Evolutionary conservation across 1,140 invertebrate genomes (phyloP).

Genomic region (Branchinecta lynchi): DNA sequence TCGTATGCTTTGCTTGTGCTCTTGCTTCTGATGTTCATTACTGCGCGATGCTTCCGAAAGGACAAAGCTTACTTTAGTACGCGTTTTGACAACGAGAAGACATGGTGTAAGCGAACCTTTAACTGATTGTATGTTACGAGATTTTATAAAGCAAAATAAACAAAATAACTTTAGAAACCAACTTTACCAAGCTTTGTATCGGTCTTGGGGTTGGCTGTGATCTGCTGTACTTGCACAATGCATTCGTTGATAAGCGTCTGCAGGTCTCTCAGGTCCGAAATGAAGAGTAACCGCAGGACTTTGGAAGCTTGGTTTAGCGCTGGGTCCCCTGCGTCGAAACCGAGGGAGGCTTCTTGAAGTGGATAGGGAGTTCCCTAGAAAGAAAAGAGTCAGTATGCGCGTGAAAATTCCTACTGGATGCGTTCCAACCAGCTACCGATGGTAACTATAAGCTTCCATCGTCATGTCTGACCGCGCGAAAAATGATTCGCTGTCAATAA

Average conservation of each 20-base stretch:
- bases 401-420: neutral
- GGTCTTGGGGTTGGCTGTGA: slow-evolving; percentile 94
- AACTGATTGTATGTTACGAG: too few relatives aligned
- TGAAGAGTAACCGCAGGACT: slow-evolving; percentile 70
- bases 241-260: slow-evolving; percentile 90
- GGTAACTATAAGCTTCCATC: too few relatives aligned
- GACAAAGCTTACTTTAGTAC: too few relatives aligned
- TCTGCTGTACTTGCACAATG: slow-evolving; percentile 72
- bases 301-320: slow-evolving; percentile 59
- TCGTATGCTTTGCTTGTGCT: too few relatives aligned
- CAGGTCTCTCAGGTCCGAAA: slow-evolving; percentile 72
- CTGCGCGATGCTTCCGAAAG: too few relatives aligned
- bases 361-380: slow-evolving; percentile 49
- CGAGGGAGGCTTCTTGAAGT: slow-evolving; percentile 45
- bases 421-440: too few relatives aligned
- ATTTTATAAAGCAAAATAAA: too few relatives aligned
- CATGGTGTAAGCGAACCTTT: too few relatives aligned
- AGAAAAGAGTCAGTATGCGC: slow-evolving; percentile 2
- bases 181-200: slow-evolving; percentile 88
- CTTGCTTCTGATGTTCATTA: too few relatives aligned
- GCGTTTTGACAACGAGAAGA: too few relatives aligned
- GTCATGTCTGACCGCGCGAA: too few relatives aligned
- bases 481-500: too few relatives aligned
- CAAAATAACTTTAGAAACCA: slow-evolving; percentile 40
- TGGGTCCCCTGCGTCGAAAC: slow-evolving; percentile 50